Evolutionary conservation across 2,888 invertebrate genomes (phyloP).

Genomic region (Opisthograptis luteolata): DNA sequence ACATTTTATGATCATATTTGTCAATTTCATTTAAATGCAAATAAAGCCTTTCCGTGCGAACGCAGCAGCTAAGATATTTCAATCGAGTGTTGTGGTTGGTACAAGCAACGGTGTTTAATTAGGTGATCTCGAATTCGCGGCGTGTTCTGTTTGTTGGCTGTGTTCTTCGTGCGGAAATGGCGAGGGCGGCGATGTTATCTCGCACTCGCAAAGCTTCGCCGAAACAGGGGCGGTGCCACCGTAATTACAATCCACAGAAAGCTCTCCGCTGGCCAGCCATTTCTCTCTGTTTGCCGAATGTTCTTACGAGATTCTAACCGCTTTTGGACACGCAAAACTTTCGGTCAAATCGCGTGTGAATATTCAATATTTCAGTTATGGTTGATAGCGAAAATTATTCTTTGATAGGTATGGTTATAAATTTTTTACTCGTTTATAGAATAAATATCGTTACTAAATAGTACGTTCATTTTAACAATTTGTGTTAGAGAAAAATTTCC

Average conservation of each 20-base stretch:
- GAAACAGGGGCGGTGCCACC: slow-evolving; percentile 66
- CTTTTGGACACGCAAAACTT: slow-evolving; percentile 75
- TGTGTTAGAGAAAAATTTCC: slow-evolving; percentile 33
- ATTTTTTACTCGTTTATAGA: slow-evolving; percentile 51
- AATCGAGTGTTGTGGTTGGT: slow-evolving; percentile 44
- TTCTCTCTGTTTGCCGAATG: slow-evolving; percentile 72
- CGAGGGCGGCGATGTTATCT: slow-evolving; percentile 65
- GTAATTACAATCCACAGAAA: slow-evolving; percentile 74
- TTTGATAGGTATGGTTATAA: slow-evolving; percentile 45
- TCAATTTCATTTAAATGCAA: slow-evolving; percentile 64
- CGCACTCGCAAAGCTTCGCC: slow-evolving; percentile 59
- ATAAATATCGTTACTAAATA: slow-evolving; percentile 48
- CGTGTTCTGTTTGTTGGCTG: slow-evolving; percentile 41
- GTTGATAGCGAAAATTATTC: slow-evolving; percentile 56
- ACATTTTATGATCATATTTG: slow-evolving; percentile 74
- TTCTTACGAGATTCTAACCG: slow-evolving; percentile 68
- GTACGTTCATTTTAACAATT: slow-evolving; percentile 28
- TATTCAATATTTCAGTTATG: slow-evolving; percentile 65
- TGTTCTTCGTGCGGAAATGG: slow-evolving; percentile 54
- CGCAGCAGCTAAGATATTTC: slow-evolving; percentile 46
- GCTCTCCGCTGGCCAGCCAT: slow-evolving; percentile 54
- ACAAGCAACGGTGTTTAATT: slow-evolving; percentile 59
- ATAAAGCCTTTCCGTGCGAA: slow-evolving; percentile 64
- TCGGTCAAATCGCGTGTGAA: slow-evolving; percentile 68
- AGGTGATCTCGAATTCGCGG: slow-evolving; percentile 66